phyloP scores from a whole-genome alignment of 2,797 vertebrate genomes.

The Rhabdomys pumilio region DNA sequence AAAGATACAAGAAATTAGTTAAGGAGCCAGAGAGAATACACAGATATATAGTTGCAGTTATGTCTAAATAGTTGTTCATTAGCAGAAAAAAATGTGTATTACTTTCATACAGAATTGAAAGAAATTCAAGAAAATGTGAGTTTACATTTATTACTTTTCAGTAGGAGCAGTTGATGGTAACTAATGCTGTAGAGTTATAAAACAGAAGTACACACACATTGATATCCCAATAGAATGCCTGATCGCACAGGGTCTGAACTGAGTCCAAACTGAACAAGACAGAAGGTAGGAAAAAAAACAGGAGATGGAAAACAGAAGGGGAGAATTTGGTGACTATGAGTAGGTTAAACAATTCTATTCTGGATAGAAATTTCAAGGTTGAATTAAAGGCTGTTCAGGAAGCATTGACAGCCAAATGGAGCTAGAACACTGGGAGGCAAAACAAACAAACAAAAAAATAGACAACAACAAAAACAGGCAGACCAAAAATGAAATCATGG shows the following conservation, averaged over 20 bases:
- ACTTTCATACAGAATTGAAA: conserved; percentile 40
- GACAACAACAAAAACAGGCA: background rate
- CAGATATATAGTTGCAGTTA: background rate
- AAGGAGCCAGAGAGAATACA: background rate
- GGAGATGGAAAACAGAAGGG: background rate
- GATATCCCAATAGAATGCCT: background rate
- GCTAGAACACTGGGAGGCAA: background rate
- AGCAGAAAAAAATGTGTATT: background rate
- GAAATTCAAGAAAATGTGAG: background rate
- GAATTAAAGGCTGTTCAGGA: conserved; percentile 3
- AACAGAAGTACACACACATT: conserved; percentile 40
- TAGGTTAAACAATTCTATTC: conserved; percentile 3
- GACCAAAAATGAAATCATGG: conserved; percentile 43
- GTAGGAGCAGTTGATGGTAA: conserved; percentile 10
- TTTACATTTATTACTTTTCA: background rate
- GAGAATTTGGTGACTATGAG: background rate
- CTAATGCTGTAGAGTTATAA: background rate
- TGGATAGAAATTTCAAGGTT: conserved; percentile 14
- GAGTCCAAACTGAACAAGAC: background rate
- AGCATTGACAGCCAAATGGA: conserved; percentile 21
- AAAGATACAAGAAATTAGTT: conserved; percentile 35
- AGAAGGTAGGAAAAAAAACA: conserved; percentile 20
- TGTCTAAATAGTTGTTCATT: background rate
- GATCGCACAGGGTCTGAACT: background rate
- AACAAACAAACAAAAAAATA: background rate